Conservation (phyloP, 2,888 invertebrate genomes). For the Diabrotica balteata region DNA sequence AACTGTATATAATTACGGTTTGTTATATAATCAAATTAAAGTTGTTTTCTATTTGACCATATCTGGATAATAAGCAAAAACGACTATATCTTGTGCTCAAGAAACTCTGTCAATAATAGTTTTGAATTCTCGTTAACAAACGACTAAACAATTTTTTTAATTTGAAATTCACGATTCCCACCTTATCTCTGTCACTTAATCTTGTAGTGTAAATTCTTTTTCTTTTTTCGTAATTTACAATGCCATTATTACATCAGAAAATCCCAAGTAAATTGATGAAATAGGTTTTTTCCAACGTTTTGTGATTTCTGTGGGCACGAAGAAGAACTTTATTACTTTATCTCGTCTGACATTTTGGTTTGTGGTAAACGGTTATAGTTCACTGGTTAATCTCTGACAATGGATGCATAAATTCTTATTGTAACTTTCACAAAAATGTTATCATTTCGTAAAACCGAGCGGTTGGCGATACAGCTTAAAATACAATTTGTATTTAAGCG, state of each 20-base stretch:
- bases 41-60: too few relatives aligned
- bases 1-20: too few relatives aligned
- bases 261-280: constrained; percentile 34
- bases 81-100: too few relatives aligned
- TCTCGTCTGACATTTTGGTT: constrained; percentile 47
- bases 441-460: constrained; percentile 44
- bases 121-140: too few relatives aligned
- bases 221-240: constrained; percentile 26
- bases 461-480: constrained; percentile 25
- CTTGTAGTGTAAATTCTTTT: constrained; percentile 22
- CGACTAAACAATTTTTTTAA: constrained; percentile 3
- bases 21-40: too few relatives aligned
- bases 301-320: constrained; percentile 44
- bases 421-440: constrained; percentile 50
- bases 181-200: constrained; percentile 18
- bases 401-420: constrained; percentile 51
- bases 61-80: too few relatives aligned
- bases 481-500: constrained; percentile 29
- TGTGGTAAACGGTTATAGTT: constrained; percentile 47
- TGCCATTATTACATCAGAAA: constrained; percentile 28
- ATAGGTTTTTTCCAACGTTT: constrained; percentile 33
- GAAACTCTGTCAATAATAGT: too few relatives aligned
- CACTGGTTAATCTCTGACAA: constrained; percentile 51
- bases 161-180: constrained; percentile 22
- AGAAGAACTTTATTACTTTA: constrained; percentile 50